Base-by-base conservation (phyloP, 1,140 invertebrate genomes). In the Drosophila kohkoa region DNA sequence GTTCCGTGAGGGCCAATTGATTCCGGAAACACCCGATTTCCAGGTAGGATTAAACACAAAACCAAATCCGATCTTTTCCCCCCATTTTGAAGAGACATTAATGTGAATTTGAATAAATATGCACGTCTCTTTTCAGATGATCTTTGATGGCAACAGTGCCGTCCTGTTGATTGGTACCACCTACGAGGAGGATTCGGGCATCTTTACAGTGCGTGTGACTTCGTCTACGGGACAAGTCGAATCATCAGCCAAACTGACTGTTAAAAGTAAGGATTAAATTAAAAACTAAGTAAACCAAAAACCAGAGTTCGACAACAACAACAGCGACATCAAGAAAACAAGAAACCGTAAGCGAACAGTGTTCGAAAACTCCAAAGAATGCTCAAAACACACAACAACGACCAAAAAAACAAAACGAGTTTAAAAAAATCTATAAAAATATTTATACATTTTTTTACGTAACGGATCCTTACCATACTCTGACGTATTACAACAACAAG, bases 231-330 rank as follows among this genome's bases (percentile, higher is more conserved):
- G 98, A 92, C 97, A 97, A 93, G 97, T 97, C 85, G 97, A 98
- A 94, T 96, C 97, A 51, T 98, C 96, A 82, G 97, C 97, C 82
- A 97, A 96, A 93, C 96, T 99, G 94, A 97, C 96, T 94, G 98
- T 99, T 93, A 97, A 98, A 98, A 98, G 98, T 99, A 98, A 98
- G 97, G 96, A 96, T 94, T 97, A 96, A 96, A 64, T 93, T 93
- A 90, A 91, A 81, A 78, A 65, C 82, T 81, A 77, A 91, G 82
- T 72, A 74, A 88, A 69, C 73, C 79, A 74, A 90, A 57, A 73
- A 73, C 77, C 81, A 91, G 86, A 82, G 86, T 90, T 88, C 79
- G 82, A 65, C 65, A 77, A 80, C 65, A 64, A 77, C 32, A 67
- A 46, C 7, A 78, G 48, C 65, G 35, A 83, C 35, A 10, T 3